Evolutionary conservation across 2,888 invertebrate genomes (phyloP).

Genomic region (Hedychridium roseum): DNA sequence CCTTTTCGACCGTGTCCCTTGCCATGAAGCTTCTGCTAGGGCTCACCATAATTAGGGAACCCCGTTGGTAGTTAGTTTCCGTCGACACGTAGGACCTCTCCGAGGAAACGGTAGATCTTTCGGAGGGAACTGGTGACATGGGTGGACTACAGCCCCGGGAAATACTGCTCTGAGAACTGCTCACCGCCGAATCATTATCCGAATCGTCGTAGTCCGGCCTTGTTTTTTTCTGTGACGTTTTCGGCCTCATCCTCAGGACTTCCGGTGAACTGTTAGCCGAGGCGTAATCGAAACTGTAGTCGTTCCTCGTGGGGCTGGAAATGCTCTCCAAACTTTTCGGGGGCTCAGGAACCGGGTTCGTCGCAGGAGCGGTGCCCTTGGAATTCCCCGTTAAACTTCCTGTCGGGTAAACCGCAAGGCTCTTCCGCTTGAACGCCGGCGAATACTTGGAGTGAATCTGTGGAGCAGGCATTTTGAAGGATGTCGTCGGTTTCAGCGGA

Average conservation of each 20-base stretch:
- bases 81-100: slow-evolving; percentile 67
- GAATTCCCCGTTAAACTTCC: slow-evolving; percentile 13
- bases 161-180: slow-evolving; percentile 81
- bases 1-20: slow-evolving; percentile 13
- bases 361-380: not conserved
- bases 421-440: slow-evolving; percentile 82
- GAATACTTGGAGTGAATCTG: slow-evolving; percentile 79
- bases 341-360: slow-evolving; percentile 53
- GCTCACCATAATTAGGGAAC: slow-evolving; percentile 63
- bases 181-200: slow-evolving; percentile 89
- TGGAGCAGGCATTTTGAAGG: slow-evolving; percentile 59
- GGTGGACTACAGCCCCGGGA: slow-evolving; percentile 80
- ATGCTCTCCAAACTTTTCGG: slow-evolving; percentile 70
- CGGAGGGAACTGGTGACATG: slow-evolving; percentile 74
- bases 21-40: slow-evolving; percentile 35
- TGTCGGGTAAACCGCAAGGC: slow-evolving; percentile 72
- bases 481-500: slow-evolving; percentile 45
- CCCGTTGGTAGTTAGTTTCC: slow-evolving; percentile 62
- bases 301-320: slow-evolving; percentile 69
- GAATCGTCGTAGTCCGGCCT: slow-evolving; percentile 71
- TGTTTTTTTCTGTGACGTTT: slow-evolving; percentile 43
- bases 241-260: slow-evolving; percentile 41
- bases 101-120: slow-evolving; percentile 63
- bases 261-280: slow-evolving; percentile 57
- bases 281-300: slow-evolving; percentile 68